Conservation (phyloP, 2,797 vertebrate genomes). For the Megaceryle alcyon region DNA sequence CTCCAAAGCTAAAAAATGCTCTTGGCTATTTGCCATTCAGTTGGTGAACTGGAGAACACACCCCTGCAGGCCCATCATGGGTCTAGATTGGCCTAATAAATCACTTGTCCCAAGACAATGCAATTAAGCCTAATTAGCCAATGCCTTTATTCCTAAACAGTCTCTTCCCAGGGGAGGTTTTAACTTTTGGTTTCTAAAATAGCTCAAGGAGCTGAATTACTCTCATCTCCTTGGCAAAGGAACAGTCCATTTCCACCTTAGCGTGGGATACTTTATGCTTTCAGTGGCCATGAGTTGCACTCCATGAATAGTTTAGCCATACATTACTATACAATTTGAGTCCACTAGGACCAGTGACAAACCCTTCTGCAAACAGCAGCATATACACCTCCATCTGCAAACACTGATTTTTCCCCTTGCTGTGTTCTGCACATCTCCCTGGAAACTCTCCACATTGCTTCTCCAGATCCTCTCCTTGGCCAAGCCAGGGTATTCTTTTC, state of each 20-base stretch:
- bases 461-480: not conserved
- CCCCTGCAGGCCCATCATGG: slow-evolving; percentile 67
- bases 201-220: slow-evolving; percentile 69
- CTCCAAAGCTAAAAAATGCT: slow-evolving; percentile 58
- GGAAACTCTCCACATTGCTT: rapidly evolving
- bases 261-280: not conserved
- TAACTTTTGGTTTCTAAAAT: slow-evolving; percentile 75
- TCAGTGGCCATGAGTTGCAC: rapidly evolving
- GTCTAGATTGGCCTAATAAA: slow-evolving; percentile 73
- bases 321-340: not conserved
- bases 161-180: slow-evolving; percentile 67
- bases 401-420: not conserved
- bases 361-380: not conserved
- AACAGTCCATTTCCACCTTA: slow-evolving; percentile 25
- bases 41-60: slow-evolving; percentile 39
- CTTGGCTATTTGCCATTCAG: slow-evolving; percentile 66
- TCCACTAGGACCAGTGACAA: not conserved
- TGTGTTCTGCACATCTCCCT: not conserved
- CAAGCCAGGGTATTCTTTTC: not conserved
- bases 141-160: slow-evolving; percentile 74
- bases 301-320: not conserved
- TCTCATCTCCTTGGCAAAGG: slow-evolving; percentile 62
- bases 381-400: not conserved
- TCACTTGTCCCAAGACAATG: slow-evolving; percentile 75
- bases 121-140: slow-evolving; percentile 76